These are phyloP conservation scores for Pseudochirops cupreus DNA, from an alignment of 2,797 vertebrate genomes.

Conservation along the genomic window DNA sequence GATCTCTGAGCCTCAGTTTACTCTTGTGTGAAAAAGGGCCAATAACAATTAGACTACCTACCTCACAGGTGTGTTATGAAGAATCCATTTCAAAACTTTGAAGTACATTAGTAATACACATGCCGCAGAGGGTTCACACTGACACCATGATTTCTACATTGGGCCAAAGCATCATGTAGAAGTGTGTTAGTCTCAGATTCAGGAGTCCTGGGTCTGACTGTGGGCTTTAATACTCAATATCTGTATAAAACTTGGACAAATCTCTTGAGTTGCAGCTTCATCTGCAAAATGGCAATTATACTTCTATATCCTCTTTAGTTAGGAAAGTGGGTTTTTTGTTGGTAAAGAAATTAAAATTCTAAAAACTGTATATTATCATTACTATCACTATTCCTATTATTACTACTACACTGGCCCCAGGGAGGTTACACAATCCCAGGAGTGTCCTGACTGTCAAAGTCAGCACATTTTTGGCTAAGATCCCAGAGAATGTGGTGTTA, in stretches of 20 bases:
- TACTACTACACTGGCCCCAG: background rate
- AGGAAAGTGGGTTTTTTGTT: background rate
- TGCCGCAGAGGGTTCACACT: background rate
- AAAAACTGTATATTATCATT: background rate
- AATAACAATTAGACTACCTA: background rate
- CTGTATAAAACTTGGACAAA: background rate
- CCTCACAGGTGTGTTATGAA: background rate
- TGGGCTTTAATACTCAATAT: background rate
- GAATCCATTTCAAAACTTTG: background rate
- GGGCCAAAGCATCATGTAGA: background rate
- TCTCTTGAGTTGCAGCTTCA: background rate
- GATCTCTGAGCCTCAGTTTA: background rate
- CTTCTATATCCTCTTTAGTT: background rate
- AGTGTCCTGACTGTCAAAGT: background rate
- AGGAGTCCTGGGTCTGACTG: background rate
- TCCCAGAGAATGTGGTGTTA: background rate
- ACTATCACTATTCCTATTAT: background rate
- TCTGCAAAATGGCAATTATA: background rate
- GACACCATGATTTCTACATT: background rate
- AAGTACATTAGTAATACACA: background rate
- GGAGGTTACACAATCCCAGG: background rate
- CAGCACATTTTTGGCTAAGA: constrained; percentile 1
- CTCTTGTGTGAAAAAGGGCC: background rate
- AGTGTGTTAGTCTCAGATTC: background rate
- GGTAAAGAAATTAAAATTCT: background rate